These are phyloP conservation scores for Bos javanicus DNA, from an alignment of 2,113 vertebrate genomes.

Conservation along the genomic window DNA sequence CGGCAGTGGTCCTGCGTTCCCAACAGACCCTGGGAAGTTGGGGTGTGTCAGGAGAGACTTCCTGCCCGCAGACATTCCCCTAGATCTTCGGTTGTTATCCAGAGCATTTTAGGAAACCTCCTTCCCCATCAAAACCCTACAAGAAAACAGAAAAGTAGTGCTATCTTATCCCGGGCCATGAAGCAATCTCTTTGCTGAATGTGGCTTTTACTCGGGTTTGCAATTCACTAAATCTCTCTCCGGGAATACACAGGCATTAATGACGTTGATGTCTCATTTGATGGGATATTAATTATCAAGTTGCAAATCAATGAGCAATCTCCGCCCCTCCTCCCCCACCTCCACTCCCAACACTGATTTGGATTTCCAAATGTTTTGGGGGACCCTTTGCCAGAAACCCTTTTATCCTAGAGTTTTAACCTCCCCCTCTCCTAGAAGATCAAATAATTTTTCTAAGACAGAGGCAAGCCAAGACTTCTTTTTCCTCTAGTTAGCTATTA, in stretches of 20 bases:
- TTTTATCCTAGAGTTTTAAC: conserved; percentile 1
- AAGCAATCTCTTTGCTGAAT: conserved; percentile 55
- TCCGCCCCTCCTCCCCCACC: conserved; percentile 46
- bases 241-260: conserved; percentile 60
- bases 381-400: not conserved
- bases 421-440: conserved; percentile 1
- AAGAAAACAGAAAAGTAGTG: conserved; percentile 8
- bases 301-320: conserved; percentile 63
- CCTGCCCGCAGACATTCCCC: not conserved
- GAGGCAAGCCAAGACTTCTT: not conserved
- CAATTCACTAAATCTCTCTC: conserved; percentile 66
- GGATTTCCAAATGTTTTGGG: conserved; percentile 31
- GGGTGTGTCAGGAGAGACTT: not conserved
- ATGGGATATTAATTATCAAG: conserved; percentile 77
- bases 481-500: not conserved
- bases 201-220: conserved; percentile 38
- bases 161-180: not conserved
- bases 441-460: conserved; percentile 16
- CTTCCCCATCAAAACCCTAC: not conserved
- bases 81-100: not conserved
- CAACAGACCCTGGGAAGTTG: not conserved
- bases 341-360: conserved; percentile 33
- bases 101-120: not conserved
- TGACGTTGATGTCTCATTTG: conserved; percentile 63
- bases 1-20: not conserved